Base-by-base conservation (phyloP, 2,797 vertebrate species). In the Lithobates sylvaticus region DNA sequence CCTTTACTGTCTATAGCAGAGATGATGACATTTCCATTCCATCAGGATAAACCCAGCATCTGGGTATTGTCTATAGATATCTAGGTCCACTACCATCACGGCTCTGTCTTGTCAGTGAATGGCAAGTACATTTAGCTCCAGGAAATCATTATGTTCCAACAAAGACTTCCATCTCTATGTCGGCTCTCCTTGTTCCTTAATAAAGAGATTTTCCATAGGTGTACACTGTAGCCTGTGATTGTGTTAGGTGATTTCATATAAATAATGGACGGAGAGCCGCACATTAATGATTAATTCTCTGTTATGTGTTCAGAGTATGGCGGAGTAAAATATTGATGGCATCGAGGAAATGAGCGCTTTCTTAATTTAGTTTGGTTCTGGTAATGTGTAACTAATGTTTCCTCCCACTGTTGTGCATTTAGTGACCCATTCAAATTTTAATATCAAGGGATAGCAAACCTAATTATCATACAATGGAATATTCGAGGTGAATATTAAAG, bases 341-440 rank as follows among this genome's bases (percentile, higher is more conserved):
- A 90, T 86, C 87, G 89, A 93, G 92, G 91, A 93, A 94, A 93
- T 91, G 90, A 90, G 86, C 88, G 93, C 89, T 89, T 91, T 92
- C 92, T 93, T 93, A 93, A 93, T 89, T 92, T 90, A 92, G 89
- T 93, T 94, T 93, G 89, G 89, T 91, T 91, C 92, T 92, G 89
- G 88, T 93, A 93, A 93, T 91, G 85, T 92, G 91, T 92, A 93
- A 93, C 89, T 91, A 91, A 92, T 93, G 88, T 89, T 91, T 91
- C 90, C 93, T 92, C 92, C 89, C 91, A 91, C 89, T 88, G 86
- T 77, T 88, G 76, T 86, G 86, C 84, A 91, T 90, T 91, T 90
- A 89, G 86, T 89, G 91, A 91, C 89, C 88, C 88, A 92, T 92
- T 90, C 88, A 89, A 92, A 92, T 90, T 89, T 90, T 91, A 91